phyloP scores from a whole-genome alignment of 2,113 vertebrate genomes.

The Eulemur rufifrons region DNA sequence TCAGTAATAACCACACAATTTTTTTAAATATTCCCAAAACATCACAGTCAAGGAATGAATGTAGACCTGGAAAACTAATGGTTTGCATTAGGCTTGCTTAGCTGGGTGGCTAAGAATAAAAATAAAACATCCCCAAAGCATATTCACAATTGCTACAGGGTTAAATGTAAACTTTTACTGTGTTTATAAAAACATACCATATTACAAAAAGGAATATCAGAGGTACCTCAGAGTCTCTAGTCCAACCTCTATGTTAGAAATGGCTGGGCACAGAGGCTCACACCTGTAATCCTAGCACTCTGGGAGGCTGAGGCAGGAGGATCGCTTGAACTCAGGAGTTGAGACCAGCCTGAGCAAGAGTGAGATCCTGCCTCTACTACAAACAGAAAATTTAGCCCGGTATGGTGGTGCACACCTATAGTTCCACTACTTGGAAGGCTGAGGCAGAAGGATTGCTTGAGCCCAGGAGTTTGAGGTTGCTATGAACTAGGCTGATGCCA shows the following conservation, averaged over 20 bases:
- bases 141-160: not conserved
- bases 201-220: not conserved
- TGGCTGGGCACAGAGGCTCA: not conserved
- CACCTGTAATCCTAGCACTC: no score
- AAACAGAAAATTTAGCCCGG: no score
- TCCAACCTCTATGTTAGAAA: not conserved
- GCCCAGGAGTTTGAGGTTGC: no score
- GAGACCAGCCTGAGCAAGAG: no score
- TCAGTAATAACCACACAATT: conserved; percentile 34
- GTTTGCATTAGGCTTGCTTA: conserved; percentile 18
- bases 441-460: no score
- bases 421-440: no score
- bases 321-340: no score
- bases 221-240: not conserved
- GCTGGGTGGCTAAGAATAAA: not conserved
- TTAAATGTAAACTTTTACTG: conserved; percentile 9
- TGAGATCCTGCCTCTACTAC: no score
- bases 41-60: not conserved
- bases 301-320: no score
- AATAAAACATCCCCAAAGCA: not conserved
- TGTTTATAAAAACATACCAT: not conserved
- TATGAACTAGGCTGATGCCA: no score
- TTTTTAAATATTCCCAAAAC: not conserved
- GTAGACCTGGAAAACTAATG: not conserved
- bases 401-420: no score